Evolutionary conservation across 1,140 invertebrate genomes (phyloP).

Genomic region (Oryctes rhinoceros): DNA sequence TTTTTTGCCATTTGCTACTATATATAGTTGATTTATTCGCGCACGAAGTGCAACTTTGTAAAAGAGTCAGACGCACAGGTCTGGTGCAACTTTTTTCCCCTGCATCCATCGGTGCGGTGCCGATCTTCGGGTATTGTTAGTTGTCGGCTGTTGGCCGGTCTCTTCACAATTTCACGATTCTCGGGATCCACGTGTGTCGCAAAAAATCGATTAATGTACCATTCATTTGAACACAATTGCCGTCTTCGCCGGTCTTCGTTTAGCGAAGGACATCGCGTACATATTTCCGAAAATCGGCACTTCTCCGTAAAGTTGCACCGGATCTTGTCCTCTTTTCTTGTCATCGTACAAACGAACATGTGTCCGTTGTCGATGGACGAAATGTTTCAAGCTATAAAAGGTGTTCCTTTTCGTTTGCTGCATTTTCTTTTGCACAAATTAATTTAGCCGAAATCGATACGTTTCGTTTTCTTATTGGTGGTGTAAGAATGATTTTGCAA

Average conservation of each 20-base stretch:
- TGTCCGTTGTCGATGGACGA: background rate
- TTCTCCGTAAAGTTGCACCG: conserved; percentile 4
- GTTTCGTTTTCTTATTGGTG: too few relatives aligned
- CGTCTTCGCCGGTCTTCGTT: background rate
- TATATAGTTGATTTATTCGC: conserved; percentile 16
- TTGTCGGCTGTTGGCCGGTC: background rate
- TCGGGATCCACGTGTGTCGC: background rate
- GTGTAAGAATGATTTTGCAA: too few relatives aligned
- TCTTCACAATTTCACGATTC: conserved; percentile 4
- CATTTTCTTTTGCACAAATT: too few relatives aligned
- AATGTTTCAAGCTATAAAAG: background rate
- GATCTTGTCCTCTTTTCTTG: background rate
- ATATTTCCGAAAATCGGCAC: conserved; percentile 10
- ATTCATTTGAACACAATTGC: conserved; percentile 23
- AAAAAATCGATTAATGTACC: background rate
- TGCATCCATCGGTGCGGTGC: background rate
- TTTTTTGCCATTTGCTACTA: background rate
- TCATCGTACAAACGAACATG: background rate
- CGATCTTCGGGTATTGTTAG: background rate
- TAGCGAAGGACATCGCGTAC: background rate
- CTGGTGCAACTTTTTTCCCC: conserved; percentile 20
- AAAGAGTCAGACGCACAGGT: conserved; percentile 28
- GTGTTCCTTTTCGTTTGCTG: too few relatives aligned
- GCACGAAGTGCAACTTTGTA: background rate
- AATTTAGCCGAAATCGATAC: too few relatives aligned